Evolutionary conservation across 2,113 vertebrate species (phyloP), one percentile per base, ranked within the genome.

Genomic region (Dipodomys stephensi): DNA sequence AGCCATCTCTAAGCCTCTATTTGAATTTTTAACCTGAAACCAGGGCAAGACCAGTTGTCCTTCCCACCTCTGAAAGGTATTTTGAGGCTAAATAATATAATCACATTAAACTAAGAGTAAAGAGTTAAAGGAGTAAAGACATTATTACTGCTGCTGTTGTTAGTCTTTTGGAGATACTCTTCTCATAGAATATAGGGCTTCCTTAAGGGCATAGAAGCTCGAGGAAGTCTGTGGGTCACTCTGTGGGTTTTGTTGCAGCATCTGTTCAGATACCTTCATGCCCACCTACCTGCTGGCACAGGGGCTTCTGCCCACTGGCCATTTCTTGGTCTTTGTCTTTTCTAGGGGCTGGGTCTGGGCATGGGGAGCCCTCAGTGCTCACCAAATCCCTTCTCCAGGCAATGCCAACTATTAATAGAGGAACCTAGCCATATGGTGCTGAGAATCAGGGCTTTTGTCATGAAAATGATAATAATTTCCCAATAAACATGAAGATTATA

Each of bases 81-180:
- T 77, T 87, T 10, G 76, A 39, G 5, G n/a, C 68, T 69, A 68
- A 80, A 64, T n/a, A 90, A 73, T 28, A 71, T 18, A 67, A 76
- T 28, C 3, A 67, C 85, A 39, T 85, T 83, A 82, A 93, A 79
- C 28, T 46, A 67, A 88, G 71, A 93, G 22, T 27, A 64, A 87
- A 92, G 87, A 35, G 23, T 80, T 22, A 74, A 74, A 81, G 71
- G 49, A 90, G 28, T 0, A 4, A 81, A 82, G 74, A 44, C 11
- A 15, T 30, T 44, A 53, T 39, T 73, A n/a, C n/a, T 86, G 49
- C 25, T 28, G 35, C 28, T 62, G 7, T 62, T 82, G 2, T 49
- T 64, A 30, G 27, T 80, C 23, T 88, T 67, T 44, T 79, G 39
- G 72, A 87, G 30, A 15, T 32, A 92, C 60, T 65, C 68, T 85